Conservation (phyloP, 2,797 vertebrate species). For the Gila robusta region DNA sequence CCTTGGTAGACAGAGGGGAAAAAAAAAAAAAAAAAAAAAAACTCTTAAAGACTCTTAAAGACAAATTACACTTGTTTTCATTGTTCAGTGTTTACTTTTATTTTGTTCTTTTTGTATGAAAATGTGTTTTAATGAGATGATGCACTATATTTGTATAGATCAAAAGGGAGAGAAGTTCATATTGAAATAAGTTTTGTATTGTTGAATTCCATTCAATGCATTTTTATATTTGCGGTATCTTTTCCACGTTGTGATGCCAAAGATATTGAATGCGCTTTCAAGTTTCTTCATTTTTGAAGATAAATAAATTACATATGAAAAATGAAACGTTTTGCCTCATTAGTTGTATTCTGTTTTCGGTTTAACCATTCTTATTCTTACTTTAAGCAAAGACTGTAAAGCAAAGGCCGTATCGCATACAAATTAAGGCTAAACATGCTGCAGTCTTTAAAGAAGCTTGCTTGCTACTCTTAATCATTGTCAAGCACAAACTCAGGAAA, state of each 20-base stretch:
- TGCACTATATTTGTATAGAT: constrained; percentile 95
- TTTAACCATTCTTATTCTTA: neutral
- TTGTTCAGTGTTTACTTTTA: constrained; percentile 72
- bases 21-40: neutral
- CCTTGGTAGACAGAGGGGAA: constrained; percentile 86
- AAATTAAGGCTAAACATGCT: neutral
- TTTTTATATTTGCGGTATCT: constrained; percentile 88
- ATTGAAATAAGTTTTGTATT: constrained; percentile 97
- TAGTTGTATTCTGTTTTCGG: neutral
- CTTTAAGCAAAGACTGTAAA: neutral
- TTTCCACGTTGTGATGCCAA: constrained; percentile 92
- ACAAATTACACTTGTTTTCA: constrained; percentile 74
- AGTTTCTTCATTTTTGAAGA: constrained; percentile 91
- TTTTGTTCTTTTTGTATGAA: constrained; percentile 71
- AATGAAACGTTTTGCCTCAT: constrained; percentile 59
- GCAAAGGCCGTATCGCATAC: neutral
- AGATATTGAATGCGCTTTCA: constrained; percentile 90
- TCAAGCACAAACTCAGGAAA: neutral
- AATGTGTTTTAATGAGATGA: constrained; percentile 81
- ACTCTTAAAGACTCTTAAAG: constrained; percentile 43
- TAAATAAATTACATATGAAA: constrained; percentile 83
- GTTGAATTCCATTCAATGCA: constrained; percentile 90
- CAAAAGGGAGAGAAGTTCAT: constrained; percentile 92
- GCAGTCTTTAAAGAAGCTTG: neutral
- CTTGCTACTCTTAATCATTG: neutral